Evolutionary conservation across 2,797 vertebrate species (phyloP), one percentile per base, ranked within the genome.

Genomic region (Adrianichthys oophorus): DNA sequence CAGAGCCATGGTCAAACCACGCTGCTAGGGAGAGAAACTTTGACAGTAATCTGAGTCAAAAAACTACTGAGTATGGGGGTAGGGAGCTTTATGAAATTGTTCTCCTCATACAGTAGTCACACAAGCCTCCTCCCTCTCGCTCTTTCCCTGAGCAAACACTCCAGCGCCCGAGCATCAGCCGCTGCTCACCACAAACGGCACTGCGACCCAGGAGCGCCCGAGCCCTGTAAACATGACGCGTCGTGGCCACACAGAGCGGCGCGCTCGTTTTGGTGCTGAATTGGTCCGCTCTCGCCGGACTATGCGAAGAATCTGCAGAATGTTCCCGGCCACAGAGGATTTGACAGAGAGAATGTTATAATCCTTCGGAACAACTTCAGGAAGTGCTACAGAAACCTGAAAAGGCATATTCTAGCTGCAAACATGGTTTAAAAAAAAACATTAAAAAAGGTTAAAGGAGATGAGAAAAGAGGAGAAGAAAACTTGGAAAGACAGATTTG

Each of bases 291-390:
- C 74, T 68, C 43, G 26, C 70, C 13, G 49, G 59, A 59, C 67
- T 81, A 84, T 87, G 89, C 76, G 62, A 90, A 72, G 76, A 88
- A 90, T 89, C 65, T 72, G 71, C 74, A 83, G 82, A 90, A 90
- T 89, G 84, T 85, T 85, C 79, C 64, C 48, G 63, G 68, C 70
- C 60, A 19, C 56, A 56, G 74, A 76, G 49, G 70, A 87, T 74
- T 83, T 70, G 68, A 67, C 58, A 52, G 70, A 69, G 51, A 68
- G 70, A 87, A 90, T 77, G 86, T 86, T 87, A n/a, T n/a, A 84
- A 91, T 89, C 76, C 80, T 66, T 65, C 76, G 68, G 54, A 83
- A 78, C 68, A 82, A 76, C 69, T 77, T 74, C 41, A 66, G 72
- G 66, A 80, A 68, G 51, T 43, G 17, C 56, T 12, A 18, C 18